phyloP scores from a whole-genome alignment of 2,888 invertebrate species.

The Oasisia sp. region DNA sequence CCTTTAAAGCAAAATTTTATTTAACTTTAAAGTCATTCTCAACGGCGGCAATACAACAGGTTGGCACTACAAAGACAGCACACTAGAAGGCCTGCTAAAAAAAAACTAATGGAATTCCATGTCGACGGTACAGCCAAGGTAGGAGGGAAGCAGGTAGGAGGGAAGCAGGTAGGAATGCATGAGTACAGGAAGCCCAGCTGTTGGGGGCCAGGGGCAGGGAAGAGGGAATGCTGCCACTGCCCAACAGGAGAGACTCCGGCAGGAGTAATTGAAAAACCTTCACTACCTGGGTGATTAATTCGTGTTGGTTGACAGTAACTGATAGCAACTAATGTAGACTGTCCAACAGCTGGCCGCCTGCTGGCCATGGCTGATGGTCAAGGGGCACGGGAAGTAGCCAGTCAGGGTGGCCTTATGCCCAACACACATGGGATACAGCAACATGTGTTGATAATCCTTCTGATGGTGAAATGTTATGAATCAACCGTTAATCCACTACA shows the following conservation, averaged over 20 bases:
- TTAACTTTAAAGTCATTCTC: too few species aligned
- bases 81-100: neutral
- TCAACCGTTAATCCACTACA: too few species aligned
- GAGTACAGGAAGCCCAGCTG: neutral
- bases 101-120: neutral
- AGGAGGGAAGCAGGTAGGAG: neutral
- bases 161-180: neutral
- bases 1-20: too few species aligned
- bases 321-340: neutral
- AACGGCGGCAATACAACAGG: neutral
- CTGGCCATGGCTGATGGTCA: neutral
- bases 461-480: neutral
- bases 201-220: neutral
- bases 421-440: too few species aligned
- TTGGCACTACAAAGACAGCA: neutral
- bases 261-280: too few species aligned
- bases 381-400: neutral
- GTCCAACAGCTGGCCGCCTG: neutral
- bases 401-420: neutral
- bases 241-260: neutral
- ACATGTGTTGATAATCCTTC: too few species aligned
- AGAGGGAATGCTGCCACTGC: neutral
- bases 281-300: neutral
- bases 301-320: constrained; percentile 7
- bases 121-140: neutral